Base-by-base conservation (phyloP, 2,797 vertebrate genomes). In the Hemitrygon akajei region DNA sequence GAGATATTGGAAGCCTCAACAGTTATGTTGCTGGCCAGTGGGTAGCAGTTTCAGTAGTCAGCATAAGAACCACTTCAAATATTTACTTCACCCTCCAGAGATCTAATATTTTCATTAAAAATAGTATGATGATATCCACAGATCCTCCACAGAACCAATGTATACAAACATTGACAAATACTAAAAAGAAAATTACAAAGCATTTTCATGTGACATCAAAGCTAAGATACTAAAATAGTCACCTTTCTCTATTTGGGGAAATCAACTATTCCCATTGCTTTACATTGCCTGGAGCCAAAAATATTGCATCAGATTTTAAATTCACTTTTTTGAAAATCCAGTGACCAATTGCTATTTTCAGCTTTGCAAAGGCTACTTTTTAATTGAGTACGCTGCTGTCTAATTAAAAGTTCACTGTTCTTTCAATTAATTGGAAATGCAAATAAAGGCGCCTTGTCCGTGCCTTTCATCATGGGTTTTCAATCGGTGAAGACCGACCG, bases 241-340 rank as follows among this genome's bases (percentile, higher is more conserved):
- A 66, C 86, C n/a, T 89, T 69, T 69, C 86, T 69, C 60, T 89
- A 89, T 34, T 69, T 89, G 86, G 86, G 60, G 60, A 89, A 89
- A 89, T 89, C 66, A 89, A 34, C 86, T 89, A 69, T 25, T 89
- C 86, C 63, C 86, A 66, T 63, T 37, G 86, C 86, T 66, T 89
- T 34, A 89, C 60, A 69, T 89, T 69, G 86, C 86, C 63, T 89
- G 63, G 27, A 69, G 63, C 86, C n/a, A 89, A 20, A 69, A 37
- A 73, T 60, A 69, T 63, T 69, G n/a, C 16, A 69, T 7, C 30
- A 89, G 37, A 89, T 34, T 69, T 66, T 37, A 89, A 69, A 89
- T 89, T 89, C 60, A 37, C 34, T 89, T 63, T 63, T 89, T 69
- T 89, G 66, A 30, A 37, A 66, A 89, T 37, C n/a, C 86, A 69